Evolutionary conservation across 2,888 invertebrate species (phyloP).

Genomic region (Ceriagrion tenellum): DNA sequence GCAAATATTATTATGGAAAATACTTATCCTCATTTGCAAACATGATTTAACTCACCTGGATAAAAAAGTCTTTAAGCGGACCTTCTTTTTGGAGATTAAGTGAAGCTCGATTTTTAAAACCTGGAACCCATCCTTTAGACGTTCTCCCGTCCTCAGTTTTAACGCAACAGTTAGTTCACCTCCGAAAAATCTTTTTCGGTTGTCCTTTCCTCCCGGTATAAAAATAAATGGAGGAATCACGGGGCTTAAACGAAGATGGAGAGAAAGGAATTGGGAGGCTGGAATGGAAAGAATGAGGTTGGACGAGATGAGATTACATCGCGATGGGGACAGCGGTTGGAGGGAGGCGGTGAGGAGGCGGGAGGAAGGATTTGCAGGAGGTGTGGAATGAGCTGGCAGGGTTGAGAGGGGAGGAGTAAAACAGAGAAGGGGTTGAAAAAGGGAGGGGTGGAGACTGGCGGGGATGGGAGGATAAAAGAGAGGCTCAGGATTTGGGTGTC

Average conservation of each 20-base stretch:
- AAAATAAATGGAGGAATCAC: not conserved
- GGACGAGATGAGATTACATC: conserved; percentile 17
- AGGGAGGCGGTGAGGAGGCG: not conserved
- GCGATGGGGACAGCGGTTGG: not conserved
- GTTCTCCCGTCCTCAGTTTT: not conserved
- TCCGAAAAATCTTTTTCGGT: not conserved
- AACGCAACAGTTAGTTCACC: conserved; percentile 7
- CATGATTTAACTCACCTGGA: not conserved
- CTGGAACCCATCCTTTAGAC: not conserved
- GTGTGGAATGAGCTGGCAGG: too few species aligned
- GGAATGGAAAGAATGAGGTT: conserved; percentile 26
- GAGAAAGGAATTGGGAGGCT: not conserved
- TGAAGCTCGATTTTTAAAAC: not conserved
- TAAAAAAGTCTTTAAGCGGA: not conserved
- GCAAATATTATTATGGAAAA: too few species aligned
- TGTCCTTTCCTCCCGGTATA: not conserved
- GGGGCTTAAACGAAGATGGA: not conserved
- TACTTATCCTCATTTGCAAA: too few species aligned
- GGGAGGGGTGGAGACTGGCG: not conserved
- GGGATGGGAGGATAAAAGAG: not conserved
- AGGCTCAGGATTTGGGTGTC: not conserved
- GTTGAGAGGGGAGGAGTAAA: not conserved
- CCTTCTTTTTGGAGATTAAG: not conserved
- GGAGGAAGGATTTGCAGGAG: not conserved
- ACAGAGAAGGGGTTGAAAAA: not conserved